Conservation (phyloP, 2,888 invertebrate genomes). For the Caenorhabditis becei region DNA sequence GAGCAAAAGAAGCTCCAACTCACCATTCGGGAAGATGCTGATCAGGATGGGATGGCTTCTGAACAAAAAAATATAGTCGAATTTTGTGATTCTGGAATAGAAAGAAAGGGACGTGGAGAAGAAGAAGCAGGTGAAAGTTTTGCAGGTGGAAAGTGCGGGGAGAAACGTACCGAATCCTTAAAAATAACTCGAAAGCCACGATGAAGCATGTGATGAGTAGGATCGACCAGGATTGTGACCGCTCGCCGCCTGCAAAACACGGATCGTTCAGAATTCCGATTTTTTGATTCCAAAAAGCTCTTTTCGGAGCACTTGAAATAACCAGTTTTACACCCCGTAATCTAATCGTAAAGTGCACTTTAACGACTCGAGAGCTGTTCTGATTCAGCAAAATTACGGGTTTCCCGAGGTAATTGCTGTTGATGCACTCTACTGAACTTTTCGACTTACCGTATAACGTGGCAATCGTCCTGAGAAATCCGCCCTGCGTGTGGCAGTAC, state of each 20-base stretch:
- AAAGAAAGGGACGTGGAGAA: neutral
- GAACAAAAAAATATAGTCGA: slow-evolving; percentile 38
- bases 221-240: slow-evolving; percentile 53
- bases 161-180: slow-evolving; percentile 47
- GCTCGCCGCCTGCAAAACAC: slow-evolving; percentile 57
- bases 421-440: slow-evolving; percentile 3
- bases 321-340: neutral
- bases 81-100: slow-evolving; percentile 40
- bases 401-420: too few relatives aligned
- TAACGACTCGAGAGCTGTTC: too few relatives aligned
- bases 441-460: slow-evolving; percentile 52
- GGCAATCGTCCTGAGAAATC: slow-evolving; percentile 62
- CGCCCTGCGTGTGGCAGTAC: slow-evolving; percentile 68
- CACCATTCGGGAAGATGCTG: slow-evolving; percentile 39
- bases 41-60: slow-evolving; percentile 52
- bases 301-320: neutral
- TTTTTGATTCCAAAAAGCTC: too few relatives aligned
- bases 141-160: neutral
- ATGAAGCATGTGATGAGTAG: slow-evolving; percentile 38
- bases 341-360: neutral
- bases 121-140: neutral
- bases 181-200: slow-evolving; percentile 50
- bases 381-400: too few relatives aligned
- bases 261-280: too few relatives aligned
- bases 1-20: too few relatives aligned